These are phyloP conservation scores for Drosophila kohkoa DNA, from an alignment of 1,140 invertebrate genomes.

Conservation along the genomic window DNA sequence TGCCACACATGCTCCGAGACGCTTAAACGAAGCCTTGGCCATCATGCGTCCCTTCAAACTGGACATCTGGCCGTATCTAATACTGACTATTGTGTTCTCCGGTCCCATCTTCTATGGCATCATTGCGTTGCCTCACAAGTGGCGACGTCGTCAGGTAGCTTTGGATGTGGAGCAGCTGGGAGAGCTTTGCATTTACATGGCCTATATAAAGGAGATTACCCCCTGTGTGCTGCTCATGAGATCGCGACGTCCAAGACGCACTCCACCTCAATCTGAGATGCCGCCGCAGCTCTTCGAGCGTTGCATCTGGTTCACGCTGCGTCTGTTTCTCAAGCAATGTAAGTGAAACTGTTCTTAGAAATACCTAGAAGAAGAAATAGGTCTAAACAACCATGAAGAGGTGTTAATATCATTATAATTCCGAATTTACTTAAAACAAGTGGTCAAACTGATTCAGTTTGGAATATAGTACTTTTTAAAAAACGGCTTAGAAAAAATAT, in stretches of 20 bases:
- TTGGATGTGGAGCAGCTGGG: conserved; percentile 53
- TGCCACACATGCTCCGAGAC: conserved; percentile 89
- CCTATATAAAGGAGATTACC: conserved; percentile 80
- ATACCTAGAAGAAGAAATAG: too few relatives aligned
- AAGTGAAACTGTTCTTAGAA: conserved; percentile 49
- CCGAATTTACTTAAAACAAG: too few relatives aligned
- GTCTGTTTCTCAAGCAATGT: conserved; percentile 89
- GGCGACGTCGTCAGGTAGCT: conserved; percentile 48
- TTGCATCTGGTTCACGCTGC: conserved; percentile 89
- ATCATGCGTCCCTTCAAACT: conserved; percentile 89
- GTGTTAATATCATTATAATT: too few relatives aligned
- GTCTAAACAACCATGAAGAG: too few relatives aligned
- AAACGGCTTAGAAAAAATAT: too few relatives aligned
- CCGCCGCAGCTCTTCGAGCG: conserved; percentile 86
- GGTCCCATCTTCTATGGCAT: conserved; percentile 86
- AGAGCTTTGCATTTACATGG: conserved; percentile 49
- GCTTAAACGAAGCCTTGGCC: conserved; percentile 89
- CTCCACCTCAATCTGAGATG: conserved; percentile 26
- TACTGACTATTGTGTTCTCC: conserved; percentile 85
- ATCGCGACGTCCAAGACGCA: background rate
- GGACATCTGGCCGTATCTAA: conserved; percentile 87
- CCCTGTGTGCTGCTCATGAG: conserved; percentile 28
- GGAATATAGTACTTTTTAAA: too few relatives aligned
- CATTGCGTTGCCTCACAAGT: conserved; percentile 85
- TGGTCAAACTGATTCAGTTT: too few relatives aligned